Conservation (phyloP, 2,797 vertebrate species). For the Tamandua tetradactyla region DNA sequence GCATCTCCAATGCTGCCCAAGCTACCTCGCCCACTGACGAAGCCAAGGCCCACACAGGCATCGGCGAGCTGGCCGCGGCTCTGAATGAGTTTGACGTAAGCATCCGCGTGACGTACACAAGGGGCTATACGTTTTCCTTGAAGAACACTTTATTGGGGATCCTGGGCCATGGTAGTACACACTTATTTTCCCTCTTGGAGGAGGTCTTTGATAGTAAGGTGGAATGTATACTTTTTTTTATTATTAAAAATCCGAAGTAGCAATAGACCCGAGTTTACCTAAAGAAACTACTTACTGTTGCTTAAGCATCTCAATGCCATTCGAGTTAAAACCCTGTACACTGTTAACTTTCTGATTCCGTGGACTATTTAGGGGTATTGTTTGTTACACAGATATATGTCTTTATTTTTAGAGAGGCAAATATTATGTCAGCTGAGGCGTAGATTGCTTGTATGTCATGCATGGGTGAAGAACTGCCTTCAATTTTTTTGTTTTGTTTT, state of each 20-base stretch:
- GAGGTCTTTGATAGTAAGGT: background rate
- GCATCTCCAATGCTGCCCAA: slow-evolving; percentile 98
- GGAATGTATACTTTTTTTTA: background rate
- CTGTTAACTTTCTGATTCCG: background rate
- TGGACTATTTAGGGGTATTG: background rate
- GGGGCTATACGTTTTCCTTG: background rate
- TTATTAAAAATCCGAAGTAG: background rate
- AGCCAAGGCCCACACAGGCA: slow-evolving; percentile 96
- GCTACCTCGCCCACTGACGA: slow-evolving; percentile 96
- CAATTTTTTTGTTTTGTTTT: background rate
- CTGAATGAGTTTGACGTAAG: slow-evolving; percentile 99
- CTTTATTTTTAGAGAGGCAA: background rate
- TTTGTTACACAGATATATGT: background rate
- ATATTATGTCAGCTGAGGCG: background rate
- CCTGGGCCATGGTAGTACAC: no score
- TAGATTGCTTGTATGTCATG: background rate
- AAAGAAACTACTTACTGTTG: background rate
- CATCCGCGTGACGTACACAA: slow-evolving; percentile 30
- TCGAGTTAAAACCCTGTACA: background rate
- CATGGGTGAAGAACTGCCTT: background rate
- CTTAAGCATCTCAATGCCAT: background rate
- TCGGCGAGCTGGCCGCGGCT: slow-evolving; percentile 97
- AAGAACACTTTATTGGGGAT: background rate
- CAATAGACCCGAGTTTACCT: background rate
- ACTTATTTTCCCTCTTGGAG: background rate